These are phyloP conservation scores for Bruchidius siliquastri DNA, from an alignment of 2,888 invertebrate genomes.

Conservation along the genomic window DNA sequence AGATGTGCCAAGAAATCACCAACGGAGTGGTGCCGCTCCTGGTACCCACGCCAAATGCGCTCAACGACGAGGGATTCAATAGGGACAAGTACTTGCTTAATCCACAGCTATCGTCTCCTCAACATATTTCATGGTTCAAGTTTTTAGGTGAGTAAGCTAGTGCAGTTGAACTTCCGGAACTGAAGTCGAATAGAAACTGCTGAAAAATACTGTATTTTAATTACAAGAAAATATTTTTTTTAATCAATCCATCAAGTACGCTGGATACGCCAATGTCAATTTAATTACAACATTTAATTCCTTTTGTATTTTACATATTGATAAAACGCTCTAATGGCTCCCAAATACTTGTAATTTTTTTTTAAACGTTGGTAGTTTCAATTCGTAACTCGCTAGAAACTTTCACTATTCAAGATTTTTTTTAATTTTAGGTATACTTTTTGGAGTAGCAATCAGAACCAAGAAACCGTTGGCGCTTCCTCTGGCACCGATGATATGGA, in stretches of 20 bases:
- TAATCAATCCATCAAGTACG: too few species aligned
- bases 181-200: too few species aligned
- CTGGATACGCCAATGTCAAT: too few species aligned
- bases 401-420: constrained; percentile 1
- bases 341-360: too few species aligned
- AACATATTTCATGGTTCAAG: constrained; percentile 56
- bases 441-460: constrained; percentile 62
- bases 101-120: constrained; percentile 52
- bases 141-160: constrained; percentile 51
- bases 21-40: constrained; percentile 55
- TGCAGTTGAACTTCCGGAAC: background rate
- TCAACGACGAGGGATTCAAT: constrained; percentile 59
- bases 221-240: too few species aligned
- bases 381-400: too few species aligned
- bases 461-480: constrained; percentile 61
- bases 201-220: too few species aligned
- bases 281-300: too few species aligned
- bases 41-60: constrained; percentile 58
- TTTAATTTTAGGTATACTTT: constrained; percentile 52
- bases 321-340: too few species aligned
- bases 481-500: constrained; percentile 60
- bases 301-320: too few species aligned
- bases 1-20: constrained; percentile 62
- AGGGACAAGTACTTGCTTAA: constrained; percentile 59
- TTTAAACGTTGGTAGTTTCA: too few species aligned